These are phyloP conservation scores for Geotrypetes seraphini DNA, from an alignment of 2,797 vertebrate genomes.

Conservation along the genomic window DNA sequence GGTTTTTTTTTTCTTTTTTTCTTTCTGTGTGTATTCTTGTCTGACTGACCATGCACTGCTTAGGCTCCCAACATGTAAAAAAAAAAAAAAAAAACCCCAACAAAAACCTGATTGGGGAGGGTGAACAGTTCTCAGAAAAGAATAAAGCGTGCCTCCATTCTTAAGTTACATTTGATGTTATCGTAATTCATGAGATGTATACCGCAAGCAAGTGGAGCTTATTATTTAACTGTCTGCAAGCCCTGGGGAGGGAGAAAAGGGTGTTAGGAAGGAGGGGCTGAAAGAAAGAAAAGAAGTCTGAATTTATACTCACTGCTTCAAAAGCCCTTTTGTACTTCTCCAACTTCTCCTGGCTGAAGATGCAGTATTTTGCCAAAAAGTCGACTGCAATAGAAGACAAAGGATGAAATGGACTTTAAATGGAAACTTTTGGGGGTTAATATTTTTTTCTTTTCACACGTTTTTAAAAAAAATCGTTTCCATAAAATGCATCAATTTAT, in stretches of 20 bases:
- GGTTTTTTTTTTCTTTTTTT: too few species aligned
- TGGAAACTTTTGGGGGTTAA: too few species aligned
- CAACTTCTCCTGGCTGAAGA: conserved; percentile 85
- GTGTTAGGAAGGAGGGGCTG: conserved; percentile 46
- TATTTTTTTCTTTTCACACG: conserved; percentile 22
- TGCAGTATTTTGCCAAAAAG: conserved; percentile 89
- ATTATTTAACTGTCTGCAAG: conserved; percentile 59
- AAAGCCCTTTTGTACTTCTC: conserved; percentile 82
- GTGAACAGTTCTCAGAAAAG: conserved; percentile 49
- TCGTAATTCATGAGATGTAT: conserved; percentile 55
- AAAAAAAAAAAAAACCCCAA: too few species aligned
- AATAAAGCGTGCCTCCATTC: conserved; percentile 61
- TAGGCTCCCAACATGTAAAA: conserved; percentile 55
- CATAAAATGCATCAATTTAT: conserved; percentile 22
- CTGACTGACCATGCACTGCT: conserved; percentile 41
- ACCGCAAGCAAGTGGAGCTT: conserved; percentile 47
- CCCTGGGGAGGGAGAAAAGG: conserved; percentile 34
- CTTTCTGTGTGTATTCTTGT: conserved; percentile 35
- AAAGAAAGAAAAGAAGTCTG: conserved; percentile 53
- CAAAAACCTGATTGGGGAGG: too few species aligned
- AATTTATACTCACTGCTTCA: conserved; percentile 80
- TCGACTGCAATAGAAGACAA: conserved; percentile 63
- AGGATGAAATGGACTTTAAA: conserved; percentile 31
- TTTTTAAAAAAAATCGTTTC: conserved; percentile 25
- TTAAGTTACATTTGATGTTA: conserved; percentile 63